These are phyloP conservation scores for Rhinichthys klamathensis DNA, from an alignment of 2,113 vertebrate genomes.

Conservation along the genomic window DNA sequence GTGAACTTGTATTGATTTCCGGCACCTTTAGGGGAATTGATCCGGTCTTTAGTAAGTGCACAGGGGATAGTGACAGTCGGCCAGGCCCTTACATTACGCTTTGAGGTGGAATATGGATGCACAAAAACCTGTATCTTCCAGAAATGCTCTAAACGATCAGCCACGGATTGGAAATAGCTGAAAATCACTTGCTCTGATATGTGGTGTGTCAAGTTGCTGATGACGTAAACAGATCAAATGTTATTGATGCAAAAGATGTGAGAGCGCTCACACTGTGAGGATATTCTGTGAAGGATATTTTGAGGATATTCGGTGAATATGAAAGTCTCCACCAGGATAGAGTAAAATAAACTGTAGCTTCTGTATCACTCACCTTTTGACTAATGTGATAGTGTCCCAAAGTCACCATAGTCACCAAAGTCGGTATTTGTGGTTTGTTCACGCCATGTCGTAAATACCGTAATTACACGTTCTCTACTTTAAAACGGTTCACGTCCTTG, in stretches of 20 bases:
- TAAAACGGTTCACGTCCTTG: too few relatives aligned
- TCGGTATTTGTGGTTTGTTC: too few relatives aligned
- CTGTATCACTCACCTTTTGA: too few relatives aligned
- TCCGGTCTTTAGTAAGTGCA: not conserved
- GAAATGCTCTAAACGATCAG: not conserved
- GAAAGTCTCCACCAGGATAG: not conserved
- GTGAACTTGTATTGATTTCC: slow-evolving; percentile 41
- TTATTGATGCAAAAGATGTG: too few relatives aligned
- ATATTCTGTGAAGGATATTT: too few relatives aligned
- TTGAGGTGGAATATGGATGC: not conserved
- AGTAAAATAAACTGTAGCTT: not conserved
- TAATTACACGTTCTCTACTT: too few relatives aligned
- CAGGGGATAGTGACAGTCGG: not conserved
- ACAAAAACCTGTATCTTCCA: not conserved
- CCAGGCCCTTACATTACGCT: too few relatives aligned
- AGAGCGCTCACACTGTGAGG: not conserved
- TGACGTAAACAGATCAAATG: too few relatives aligned
- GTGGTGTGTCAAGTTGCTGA: not conserved
- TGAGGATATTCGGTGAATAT: not conserved
- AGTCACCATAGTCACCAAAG: too few relatives aligned
- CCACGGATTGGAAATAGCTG: not conserved
- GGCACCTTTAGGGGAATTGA: not conserved
- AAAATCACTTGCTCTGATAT: not conserved
- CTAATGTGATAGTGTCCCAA: too few relatives aligned
- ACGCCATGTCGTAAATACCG: too few relatives aligned